phyloP scores from a whole-genome alignment of 2,888 invertebrate genomes.

The Yponomeuta sedellus region DNA sequence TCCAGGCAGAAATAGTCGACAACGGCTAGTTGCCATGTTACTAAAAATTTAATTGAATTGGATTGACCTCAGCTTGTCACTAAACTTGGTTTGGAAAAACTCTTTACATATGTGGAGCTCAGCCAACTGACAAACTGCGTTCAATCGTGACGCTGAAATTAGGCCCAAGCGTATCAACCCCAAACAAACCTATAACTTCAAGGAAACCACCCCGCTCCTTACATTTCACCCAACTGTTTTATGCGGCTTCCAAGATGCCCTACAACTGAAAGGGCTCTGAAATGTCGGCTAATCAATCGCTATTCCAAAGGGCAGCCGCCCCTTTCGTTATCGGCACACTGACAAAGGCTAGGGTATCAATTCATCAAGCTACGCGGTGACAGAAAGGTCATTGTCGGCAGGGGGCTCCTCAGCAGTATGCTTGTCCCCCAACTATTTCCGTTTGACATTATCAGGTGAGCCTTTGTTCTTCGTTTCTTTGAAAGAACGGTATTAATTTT shows the following conservation, averaged over 20 bases:
- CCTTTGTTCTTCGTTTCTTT: constrained; percentile 13
- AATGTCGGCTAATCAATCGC: constrained; percentile 71
- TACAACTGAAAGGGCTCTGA: constrained; percentile 58
- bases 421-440: constrained; percentile 9
- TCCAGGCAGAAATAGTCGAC: too few species aligned
- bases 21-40: too few species aligned
- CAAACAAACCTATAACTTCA: constrained; percentile 7
- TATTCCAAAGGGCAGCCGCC: constrained; percentile 48
- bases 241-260: constrained; percentile 44
- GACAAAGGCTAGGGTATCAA: constrained; percentile 40
- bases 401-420: constrained; percentile 10
- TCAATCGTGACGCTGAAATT: background rate
- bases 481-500: constrained; percentile 11
- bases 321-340: constrained; percentile 24
- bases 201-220: constrained; percentile 14
- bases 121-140: background rate
- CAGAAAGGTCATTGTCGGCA: constrained; percentile 34
- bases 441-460: constrained; percentile 13
- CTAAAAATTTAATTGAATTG: too few species aligned
- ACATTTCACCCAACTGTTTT: constrained; percentile 13
- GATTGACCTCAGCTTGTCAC: too few species aligned
- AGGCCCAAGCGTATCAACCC: background rate
- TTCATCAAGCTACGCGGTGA: constrained; percentile 47
- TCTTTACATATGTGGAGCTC: too few species aligned
- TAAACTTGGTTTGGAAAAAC: too few species aligned